A percentile compares a stretch with the other conserved stretches of the same genome.
Evolutionary conservation across 2,888 invertebrate species (phyloP).

Genomic region (Phaonia tiefii): DNA sequence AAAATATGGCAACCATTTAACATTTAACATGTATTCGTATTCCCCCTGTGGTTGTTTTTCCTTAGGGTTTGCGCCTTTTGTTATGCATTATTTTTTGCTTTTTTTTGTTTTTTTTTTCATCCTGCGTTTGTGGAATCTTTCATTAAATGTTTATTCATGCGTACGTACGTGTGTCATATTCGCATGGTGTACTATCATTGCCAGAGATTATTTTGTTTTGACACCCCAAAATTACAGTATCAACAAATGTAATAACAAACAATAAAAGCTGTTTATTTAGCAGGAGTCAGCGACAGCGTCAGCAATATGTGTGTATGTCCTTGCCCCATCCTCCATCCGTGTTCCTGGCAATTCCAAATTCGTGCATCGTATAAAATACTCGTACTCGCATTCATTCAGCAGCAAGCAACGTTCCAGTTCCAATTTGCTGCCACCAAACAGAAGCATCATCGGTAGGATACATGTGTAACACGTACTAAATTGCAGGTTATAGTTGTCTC

Average conservation of each 20-base stretch:
- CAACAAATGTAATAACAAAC: constrained; percentile 39
- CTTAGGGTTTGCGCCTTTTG: constrained; percentile 9
- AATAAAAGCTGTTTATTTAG: constrained; percentile 37
- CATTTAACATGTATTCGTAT: neutral
- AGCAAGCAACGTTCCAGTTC: neutral
- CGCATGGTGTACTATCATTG: constrained; percentile 71
- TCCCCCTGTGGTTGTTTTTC: constrained; percentile 19
- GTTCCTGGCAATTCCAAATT: constrained; percentile 1
- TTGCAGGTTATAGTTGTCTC: constrained; percentile 62
- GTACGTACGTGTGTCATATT: constrained; percentile 60
- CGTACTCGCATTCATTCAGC: neutral
- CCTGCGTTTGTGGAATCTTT: neutral
- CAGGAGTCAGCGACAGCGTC: constrained; percentile 3
- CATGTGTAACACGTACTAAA: constrained; percentile 66
- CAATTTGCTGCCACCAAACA: neutral
- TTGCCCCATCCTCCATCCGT: too few relatives aligned
- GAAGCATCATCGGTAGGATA: constrained; percentile 41
- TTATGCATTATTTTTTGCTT: too few relatives aligned
- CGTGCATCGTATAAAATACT: neutral
- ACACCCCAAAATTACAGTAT: constrained; percentile 56
- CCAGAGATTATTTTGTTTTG: constrained; percentile 48
- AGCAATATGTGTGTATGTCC: constrained; percentile 36
- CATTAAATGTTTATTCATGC: constrained; percentile 36
- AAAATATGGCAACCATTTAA: constrained; percentile 13
- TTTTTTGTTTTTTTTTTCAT: too few relatives aligned